A percentile compares a stretch with the other conserved stretches of the same genome.
phyloP scores from a whole-genome alignment of 1,140 invertebrate genomes.

The Palaemon carinicauda region DNA sequence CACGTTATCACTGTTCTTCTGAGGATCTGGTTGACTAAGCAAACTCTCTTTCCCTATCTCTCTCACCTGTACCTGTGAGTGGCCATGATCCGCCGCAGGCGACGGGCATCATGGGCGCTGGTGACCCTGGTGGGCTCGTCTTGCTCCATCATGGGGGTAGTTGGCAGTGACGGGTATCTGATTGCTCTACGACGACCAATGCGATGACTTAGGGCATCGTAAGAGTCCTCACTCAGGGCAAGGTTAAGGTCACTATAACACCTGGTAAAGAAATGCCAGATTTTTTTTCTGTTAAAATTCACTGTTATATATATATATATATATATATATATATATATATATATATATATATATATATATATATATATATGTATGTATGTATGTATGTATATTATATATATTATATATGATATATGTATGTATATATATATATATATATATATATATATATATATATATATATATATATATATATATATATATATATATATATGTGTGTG shows the following conservation, averaged over 20 bases:
- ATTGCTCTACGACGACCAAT: neutral
- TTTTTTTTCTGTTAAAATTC: neutral
- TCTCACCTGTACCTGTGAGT: constrained; percentile 9
- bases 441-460: neutral
- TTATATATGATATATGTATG: too few species aligned
- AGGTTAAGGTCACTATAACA: constrained; percentile 49
- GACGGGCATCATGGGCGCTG: constrained; percentile 12
- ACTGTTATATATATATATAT: neutral
- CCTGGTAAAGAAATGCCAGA: neutral
- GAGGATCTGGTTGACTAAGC: too few species aligned
- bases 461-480: neutral
- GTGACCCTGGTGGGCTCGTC: constrained; percentile 11
- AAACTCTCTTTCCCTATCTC: neutral
- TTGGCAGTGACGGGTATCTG: constrained; percentile 29
- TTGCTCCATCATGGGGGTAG: constrained; percentile 33
- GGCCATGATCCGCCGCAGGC: constrained; percentile 28
- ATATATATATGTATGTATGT: too few species aligned
- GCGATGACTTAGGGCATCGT: constrained; percentile 29
- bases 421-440: too few species aligned
- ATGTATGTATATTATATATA: too few species aligned
- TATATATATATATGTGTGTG: neutral
- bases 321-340: too few species aligned
- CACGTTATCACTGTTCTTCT: too few species aligned
- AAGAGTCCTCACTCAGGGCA: constrained; percentile 33
- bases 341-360: too few species aligned